Evolutionary conservation across 2,888 invertebrate genomes (phyloP).

Genomic region (Plagodis dolabraria): DNA sequence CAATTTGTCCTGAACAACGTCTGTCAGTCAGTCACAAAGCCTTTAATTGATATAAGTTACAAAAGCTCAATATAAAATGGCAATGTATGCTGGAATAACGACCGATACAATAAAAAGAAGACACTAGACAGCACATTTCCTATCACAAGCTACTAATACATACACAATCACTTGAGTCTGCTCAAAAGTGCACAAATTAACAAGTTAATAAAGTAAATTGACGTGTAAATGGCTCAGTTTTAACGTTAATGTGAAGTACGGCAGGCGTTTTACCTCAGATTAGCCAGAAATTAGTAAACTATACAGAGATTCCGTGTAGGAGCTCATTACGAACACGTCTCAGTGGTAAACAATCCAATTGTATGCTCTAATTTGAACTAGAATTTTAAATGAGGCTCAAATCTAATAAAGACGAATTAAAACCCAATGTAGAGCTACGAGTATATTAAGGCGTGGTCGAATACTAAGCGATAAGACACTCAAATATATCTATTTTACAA

Average conservation of each 20-base stretch:
- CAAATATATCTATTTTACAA: no score
- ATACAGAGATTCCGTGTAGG: constrained; percentile 46
- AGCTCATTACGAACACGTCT: constrained; percentile 53
- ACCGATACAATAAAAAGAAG: no score
- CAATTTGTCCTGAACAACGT: no score
- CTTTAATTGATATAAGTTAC: no score
- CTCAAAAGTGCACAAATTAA: constrained; percentile 14
- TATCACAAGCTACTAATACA: background rate
- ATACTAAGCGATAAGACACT: constrained; percentile 4
- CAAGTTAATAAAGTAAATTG: constrained; percentile 36
- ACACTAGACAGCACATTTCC: background rate
- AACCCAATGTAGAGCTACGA: constrained; percentile 63
- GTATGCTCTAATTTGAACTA: constrained; percentile 63
- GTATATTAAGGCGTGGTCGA: constrained; percentile 32
- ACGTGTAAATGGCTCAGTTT: constrained; percentile 41
- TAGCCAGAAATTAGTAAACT: constrained; percentile 14
- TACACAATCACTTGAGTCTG: constrained; percentile 5
- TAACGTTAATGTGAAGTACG: constrained; percentile 40
- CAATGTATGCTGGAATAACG: no score
- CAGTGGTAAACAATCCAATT: constrained; percentile 69
- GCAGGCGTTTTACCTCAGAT: constrained; percentile 28
- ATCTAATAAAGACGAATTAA: constrained; percentile 77
- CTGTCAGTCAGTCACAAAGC: no score
- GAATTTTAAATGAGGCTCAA: constrained; percentile 77
- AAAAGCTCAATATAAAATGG: no score